Conservation (phyloP, 2,113 vertebrate species). For the Caretta caretta region DNA sequence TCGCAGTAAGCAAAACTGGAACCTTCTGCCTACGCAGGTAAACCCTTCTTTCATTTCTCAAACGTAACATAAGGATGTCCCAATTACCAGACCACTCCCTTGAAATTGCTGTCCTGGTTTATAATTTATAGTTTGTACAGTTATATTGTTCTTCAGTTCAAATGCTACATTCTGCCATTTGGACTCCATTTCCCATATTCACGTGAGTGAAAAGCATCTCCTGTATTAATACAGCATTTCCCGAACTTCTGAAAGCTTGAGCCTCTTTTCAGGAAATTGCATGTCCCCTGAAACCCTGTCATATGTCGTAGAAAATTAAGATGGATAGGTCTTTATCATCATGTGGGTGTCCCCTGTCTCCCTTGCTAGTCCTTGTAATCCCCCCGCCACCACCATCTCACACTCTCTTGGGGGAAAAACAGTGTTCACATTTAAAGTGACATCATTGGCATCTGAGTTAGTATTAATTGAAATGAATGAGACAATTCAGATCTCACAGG, state of each 20-base stretch:
- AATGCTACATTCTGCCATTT: neutral
- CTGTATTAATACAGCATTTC: neutral
- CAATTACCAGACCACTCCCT: neutral
- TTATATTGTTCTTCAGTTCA: neutral
- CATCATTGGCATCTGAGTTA: neutral
- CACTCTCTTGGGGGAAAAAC: neutral
- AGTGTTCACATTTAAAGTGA: neutral
- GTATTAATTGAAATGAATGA: neutral
- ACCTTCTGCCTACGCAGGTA: constrained; percentile 95
- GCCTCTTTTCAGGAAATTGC: neutral
- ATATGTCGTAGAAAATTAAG: neutral
- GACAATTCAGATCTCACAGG: neutral
- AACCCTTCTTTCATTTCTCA: neutral
- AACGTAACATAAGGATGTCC: neutral
- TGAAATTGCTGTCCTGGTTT: neutral
- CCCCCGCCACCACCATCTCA: neutral
- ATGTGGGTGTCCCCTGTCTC: neutral
- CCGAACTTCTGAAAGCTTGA: neutral
- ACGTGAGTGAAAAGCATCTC: neutral
- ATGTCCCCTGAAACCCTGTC: accelerated
- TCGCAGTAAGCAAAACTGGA: constrained; percentile 92
- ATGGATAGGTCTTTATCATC: neutral
- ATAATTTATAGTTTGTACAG: neutral
- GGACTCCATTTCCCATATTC: neutral
- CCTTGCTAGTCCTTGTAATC: neutral